These are phyloP conservation scores for Horisme vitalbata DNA, from an alignment of 2,888 invertebrate genomes.

Conservation along the genomic window DNA sequence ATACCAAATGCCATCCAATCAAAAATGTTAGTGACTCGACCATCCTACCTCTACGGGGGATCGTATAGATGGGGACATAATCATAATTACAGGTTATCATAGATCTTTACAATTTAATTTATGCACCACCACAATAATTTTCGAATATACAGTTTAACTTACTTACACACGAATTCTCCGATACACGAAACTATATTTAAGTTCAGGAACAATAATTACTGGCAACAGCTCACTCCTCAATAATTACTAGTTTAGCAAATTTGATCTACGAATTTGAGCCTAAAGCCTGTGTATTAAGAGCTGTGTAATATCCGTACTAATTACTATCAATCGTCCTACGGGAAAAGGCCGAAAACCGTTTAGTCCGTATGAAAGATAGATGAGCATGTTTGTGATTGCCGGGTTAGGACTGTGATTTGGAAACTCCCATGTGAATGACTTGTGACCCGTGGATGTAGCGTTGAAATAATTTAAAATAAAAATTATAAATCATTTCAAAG, in stretches of 20 bases:
- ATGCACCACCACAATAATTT: slow-evolving; percentile 35
- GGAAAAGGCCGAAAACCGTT: slow-evolving; percentile 76
- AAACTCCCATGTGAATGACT: slow-evolving; percentile 56
- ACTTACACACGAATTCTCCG: slow-evolving; percentile 35
- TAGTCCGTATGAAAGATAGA: slow-evolving; percentile 72
- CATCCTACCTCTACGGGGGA: too few relatives aligned
- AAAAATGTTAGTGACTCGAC: too few relatives aligned
- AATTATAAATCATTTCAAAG: too few relatives aligned
- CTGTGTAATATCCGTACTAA: slow-evolving; percentile 42
- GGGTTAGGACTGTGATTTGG: slow-evolving; percentile 66
- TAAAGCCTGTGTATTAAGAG: slow-evolving; percentile 37
- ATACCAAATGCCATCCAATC: too few relatives aligned
- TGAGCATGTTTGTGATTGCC: slow-evolving; percentile 71
- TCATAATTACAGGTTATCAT: not conserved
- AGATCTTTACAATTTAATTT: slow-evolving; percentile 8
- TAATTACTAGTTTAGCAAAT: slow-evolving; percentile 54
- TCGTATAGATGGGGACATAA: not conserved
- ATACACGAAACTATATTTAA: slow-evolving; percentile 42
- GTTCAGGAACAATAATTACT: slow-evolving; percentile 67
- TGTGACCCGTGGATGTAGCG: slow-evolving; percentile 21
- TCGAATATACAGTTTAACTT: slow-evolving; percentile 40
- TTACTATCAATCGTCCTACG: slow-evolving; percentile 61
- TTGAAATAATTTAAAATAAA: too few relatives aligned
- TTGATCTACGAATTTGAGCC: slow-evolving; percentile 35
- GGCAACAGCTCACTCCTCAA: slow-evolving; percentile 69